Evolutionary conservation across 2,888 invertebrate species (phyloP).

Genomic region (Noctuana brunneofusca): DNA sequence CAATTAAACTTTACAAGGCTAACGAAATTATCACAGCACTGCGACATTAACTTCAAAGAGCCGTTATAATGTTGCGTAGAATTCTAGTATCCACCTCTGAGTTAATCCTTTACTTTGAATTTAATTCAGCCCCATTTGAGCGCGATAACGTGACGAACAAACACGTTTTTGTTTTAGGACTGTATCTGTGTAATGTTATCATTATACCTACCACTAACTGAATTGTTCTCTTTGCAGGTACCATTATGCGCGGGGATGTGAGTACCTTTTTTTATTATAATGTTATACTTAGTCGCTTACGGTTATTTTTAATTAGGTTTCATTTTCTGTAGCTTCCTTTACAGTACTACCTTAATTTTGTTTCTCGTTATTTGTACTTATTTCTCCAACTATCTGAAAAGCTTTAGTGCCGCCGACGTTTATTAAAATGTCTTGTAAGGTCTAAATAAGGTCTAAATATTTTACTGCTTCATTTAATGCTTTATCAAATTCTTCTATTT

Average conservation of each 20-base stretch:
- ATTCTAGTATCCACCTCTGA: conserved; percentile 24
- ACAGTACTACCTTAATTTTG: too few species aligned
- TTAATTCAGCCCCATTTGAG: conserved; percentile 25
- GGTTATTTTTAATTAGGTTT: not conserved
- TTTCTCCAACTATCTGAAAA: too few species aligned
- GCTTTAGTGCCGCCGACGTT: too few species aligned
- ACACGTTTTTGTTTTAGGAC: conserved; percentile 29
- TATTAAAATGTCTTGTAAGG: too few species aligned
- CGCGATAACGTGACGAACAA: conserved; percentile 29
- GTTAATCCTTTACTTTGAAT: conserved; percentile 31
- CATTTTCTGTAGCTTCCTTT: not conserved
- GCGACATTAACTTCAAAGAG: conserved; percentile 29
- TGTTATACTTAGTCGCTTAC: not conserved
- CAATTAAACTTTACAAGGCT: too few species aligned
- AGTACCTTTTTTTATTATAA: conserved; percentile 16
- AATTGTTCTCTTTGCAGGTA: conserved; percentile 31
- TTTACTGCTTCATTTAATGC: too few species aligned
- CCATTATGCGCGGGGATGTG: conserved; percentile 13
- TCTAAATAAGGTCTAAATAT: too few species aligned
- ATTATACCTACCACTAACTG: conserved; percentile 23
- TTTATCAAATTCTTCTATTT: too few species aligned
- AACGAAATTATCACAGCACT: conserved; percentile 29
- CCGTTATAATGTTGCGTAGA: conserved; percentile 30
- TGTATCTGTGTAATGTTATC: conserved; percentile 28
- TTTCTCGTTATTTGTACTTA: too few species aligned